Conservation (phyloP, 2,797 vertebrate genomes). For the Enteromius thamalakanensis region DNA sequence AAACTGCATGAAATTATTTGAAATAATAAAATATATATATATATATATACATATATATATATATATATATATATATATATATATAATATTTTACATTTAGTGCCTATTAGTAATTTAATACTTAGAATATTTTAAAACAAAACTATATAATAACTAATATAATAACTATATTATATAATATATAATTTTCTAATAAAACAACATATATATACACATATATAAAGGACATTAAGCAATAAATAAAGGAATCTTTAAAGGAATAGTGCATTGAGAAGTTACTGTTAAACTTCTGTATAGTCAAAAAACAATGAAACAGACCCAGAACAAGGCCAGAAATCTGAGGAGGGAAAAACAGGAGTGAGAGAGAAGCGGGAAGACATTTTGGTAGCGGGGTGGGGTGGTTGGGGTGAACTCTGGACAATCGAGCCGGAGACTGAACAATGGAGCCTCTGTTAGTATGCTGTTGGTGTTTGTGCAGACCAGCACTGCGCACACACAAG, state of each 20-base stretch:
- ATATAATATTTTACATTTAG: not conserved
- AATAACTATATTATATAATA: too few relatives aligned
- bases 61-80: too few relatives aligned
- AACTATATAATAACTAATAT: too few relatives aligned
- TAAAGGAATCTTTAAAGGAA: not conserved
- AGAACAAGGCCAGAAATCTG: conserved; percentile 42
- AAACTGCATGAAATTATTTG: not conserved
- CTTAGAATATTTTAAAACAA: too few relatives aligned
- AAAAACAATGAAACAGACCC: conserved; percentile 46
- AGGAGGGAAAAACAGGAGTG: conserved; percentile 35
- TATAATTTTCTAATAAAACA: too few relatives aligned
- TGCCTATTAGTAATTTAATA: not conserved
- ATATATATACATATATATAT: too few relatives aligned
- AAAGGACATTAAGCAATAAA: not conserved
- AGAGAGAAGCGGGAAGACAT: conserved; percentile 39
- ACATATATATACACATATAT: too few relatives aligned
- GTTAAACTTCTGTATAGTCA: not conserved
- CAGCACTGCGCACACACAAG: conserved; percentile 60
- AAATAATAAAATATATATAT: too few relatives aligned
- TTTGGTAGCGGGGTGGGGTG: conserved; percentile 55
- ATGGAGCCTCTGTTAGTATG: conserved; percentile 78
- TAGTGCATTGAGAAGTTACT: not conserved
- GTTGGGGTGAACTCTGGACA: conserved; percentile 66
- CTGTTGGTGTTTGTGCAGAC: conserved; percentile 73
- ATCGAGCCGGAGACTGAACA: conserved; percentile 73